Percentiles rank a stretch among this genome's conserved stretches.
phyloP scores from a whole-genome alignment of 2,113 vertebrate species.

The Scatophagus argus region DNA sequence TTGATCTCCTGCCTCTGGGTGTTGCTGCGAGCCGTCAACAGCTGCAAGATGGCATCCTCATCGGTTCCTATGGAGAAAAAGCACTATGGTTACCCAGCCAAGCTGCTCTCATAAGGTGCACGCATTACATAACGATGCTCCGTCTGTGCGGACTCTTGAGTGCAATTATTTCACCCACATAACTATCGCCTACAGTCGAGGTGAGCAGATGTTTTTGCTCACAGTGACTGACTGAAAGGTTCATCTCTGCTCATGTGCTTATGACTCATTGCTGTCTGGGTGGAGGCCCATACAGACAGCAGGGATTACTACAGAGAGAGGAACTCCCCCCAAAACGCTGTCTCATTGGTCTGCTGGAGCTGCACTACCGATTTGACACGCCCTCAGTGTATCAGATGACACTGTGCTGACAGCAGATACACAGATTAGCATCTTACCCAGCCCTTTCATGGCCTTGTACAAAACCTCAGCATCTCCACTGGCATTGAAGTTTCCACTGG shows the following conservation, averaged over 20 bases:
- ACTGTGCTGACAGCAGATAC: background rate
- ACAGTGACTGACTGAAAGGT: slow-evolving; percentile 46
- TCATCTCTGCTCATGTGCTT: slow-evolving; percentile 26
- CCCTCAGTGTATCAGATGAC: slow-evolving; percentile 21
- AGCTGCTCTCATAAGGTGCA: background rate
- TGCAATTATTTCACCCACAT: slow-evolving; percentile 26
- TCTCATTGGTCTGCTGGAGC: slow-evolving; percentile 15
- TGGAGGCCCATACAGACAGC: slow-evolving; percentile 17
- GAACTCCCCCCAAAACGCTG: slow-evolving; percentile 1
- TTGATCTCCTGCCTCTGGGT: slow-evolving; percentile 92
- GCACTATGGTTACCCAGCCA: slow-evolving; percentile 40
- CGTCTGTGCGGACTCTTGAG: background rate
- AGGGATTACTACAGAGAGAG: slow-evolving; percentile 15
- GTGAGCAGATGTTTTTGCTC: slow-evolving; percentile 28
- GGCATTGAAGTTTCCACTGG: slow-evolving; percentile 88
- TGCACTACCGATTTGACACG: slow-evolving; percentile 6
- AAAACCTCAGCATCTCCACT: slow-evolving; percentile 90
- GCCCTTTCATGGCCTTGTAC: slow-evolving; percentile 95
- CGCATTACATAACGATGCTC: slow-evolving; percentile 5
- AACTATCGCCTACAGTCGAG: slow-evolving; percentile 32
- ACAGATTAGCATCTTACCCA: slow-evolving; percentile 85
- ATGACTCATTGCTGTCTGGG: slow-evolving; percentile 53
- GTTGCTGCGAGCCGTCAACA: slow-evolving; percentile 90
- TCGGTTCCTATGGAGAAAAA: slow-evolving; percentile 89
- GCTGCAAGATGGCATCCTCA: slow-evolving; percentile 90